A percentile compares a stretch with the other conserved stretches of the same genome.
Conservation (phyloP, 1,140 invertebrate genomes). For the Nasonia giraulti region DNA sequence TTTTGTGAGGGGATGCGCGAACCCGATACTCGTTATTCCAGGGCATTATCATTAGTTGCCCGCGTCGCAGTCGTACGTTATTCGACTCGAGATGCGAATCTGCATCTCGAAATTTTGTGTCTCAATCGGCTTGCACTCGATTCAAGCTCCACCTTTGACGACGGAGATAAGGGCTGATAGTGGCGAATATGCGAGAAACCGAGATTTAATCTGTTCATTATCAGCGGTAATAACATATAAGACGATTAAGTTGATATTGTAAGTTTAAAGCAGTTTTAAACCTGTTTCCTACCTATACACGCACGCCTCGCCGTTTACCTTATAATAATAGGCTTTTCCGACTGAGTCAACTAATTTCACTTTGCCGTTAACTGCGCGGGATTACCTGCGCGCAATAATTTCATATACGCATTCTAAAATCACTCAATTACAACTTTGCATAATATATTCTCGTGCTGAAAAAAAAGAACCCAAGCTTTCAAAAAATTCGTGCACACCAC, state of each 20-base stretch:
- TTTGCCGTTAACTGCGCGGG: not conserved
- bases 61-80: not conserved
- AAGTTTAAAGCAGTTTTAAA: slow-evolving; percentile 14
- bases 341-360: not conserved
- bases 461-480: too few species aligned
- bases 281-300: not conserved
- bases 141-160: not conserved
- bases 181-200: not conserved
- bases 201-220: slow-evolving; percentile 24
- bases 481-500: not conserved
- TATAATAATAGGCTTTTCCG: slow-evolving; percentile 1
- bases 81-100: too few species aligned
- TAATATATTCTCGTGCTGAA: too few species aligned
- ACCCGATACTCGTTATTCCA: not conserved
- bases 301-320: not conserved
- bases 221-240: slow-evolving; percentile 12
- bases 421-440: too few species aligned
- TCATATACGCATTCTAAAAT: too few species aligned
- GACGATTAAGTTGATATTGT: slow-evolving; percentile 9
- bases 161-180: not conserved
- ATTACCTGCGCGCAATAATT: too few species aligned
- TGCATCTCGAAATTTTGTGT: too few species aligned
- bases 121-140: too few species aligned
- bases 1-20: slow-evolving; percentile 1
- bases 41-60: not conserved